Conservation (phyloP, 2,113 vertebrate genomes). For the Anolis sagrei region DNA sequence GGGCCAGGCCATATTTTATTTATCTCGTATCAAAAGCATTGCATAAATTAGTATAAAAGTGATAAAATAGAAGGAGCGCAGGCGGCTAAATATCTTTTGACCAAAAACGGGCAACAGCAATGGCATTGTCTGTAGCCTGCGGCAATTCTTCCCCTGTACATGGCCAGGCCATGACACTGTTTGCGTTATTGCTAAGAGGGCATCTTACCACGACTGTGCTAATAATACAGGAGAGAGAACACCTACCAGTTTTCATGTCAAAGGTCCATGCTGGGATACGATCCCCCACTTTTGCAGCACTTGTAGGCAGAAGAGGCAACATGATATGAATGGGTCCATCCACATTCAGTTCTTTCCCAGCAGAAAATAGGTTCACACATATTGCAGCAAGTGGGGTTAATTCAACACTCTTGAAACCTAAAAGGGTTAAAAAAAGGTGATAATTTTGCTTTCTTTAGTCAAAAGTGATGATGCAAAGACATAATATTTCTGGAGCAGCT, state of each 20-base stretch:
- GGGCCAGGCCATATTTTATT: too few species aligned
- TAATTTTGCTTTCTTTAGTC: neutral
- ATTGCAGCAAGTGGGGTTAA: slow-evolving; percentile 86
- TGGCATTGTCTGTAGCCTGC: too few species aligned
- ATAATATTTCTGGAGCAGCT: neutral
- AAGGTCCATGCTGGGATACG: slow-evolving; percentile 91
- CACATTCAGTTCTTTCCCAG: slow-evolving; percentile 83
- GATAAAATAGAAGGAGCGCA: too few species aligned
- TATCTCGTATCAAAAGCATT: too few species aligned
- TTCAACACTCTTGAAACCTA: slow-evolving; percentile 85
- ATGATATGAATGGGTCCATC: slow-evolving; percentile 88
- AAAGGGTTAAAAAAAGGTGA: slow-evolving; percentile 19
- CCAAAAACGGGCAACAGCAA: too few species aligned
- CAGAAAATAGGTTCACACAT: slow-evolving; percentile 82
- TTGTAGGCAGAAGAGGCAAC: slow-evolving; percentile 80
- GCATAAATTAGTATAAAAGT: too few species aligned
- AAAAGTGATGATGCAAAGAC: neutral
- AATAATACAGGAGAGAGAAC: neutral
- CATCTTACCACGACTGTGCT: neutral
- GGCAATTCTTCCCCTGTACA: too few species aligned
- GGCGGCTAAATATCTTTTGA: too few species aligned
- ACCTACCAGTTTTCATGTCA: slow-evolving; percentile 86
- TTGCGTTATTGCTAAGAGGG: neutral
- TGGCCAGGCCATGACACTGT: too few species aligned
- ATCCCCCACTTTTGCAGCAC: slow-evolving; percentile 76